These are phyloP conservation scores for Sebastes trivittatus DNA, from an alignment of 2,797 vertebrate genomes.

Conservation along the genomic window DNA sequence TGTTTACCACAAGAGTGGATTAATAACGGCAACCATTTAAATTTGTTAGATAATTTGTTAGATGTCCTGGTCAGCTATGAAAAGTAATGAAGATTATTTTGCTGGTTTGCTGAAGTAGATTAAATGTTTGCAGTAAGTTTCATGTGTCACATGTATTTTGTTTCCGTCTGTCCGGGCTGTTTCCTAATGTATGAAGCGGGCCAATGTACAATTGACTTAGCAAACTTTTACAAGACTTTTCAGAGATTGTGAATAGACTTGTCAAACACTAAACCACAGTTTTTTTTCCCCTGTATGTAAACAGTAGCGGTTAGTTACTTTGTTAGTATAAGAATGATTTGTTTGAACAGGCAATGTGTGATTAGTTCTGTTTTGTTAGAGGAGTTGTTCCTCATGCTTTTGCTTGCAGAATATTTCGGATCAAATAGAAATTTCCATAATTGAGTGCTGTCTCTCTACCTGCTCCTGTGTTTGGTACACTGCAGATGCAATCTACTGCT, in stretches of 20 bases:
- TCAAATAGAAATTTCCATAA: not conserved
- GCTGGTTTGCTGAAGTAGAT: not conserved
- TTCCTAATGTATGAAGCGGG: not conserved
- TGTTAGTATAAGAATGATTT: slow-evolving; percentile 62
- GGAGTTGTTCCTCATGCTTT: not conserved
- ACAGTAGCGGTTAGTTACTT: slow-evolving; percentile 34
- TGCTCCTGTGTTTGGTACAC: not conserved
- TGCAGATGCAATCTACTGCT: not conserved
- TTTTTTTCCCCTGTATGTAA: slow-evolving; percentile 22
- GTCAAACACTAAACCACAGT: slow-evolving; percentile 39
- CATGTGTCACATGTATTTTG: not conserved
- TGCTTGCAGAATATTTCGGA: not conserved
- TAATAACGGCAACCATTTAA: slow-evolving; percentile 22
- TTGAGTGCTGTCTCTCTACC: not conserved
- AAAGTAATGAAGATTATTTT: not conserved
- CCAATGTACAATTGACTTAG: not conserved
- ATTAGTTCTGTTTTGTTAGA: slow-evolving; percentile 28
- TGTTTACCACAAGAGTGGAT: slow-evolving; percentile 37
- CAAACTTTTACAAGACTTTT: not conserved
- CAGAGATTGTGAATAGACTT: slow-evolving; percentile 18
- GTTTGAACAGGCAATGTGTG: slow-evolving; percentile 43
- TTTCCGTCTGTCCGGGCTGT: not conserved
- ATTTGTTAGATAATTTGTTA: not conserved
- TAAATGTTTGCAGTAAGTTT: not conserved
- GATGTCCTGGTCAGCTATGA: not conserved